phyloP scores from a whole-genome alignment of 2,888 invertebrate genomes.

The Torymus aiolomorphi region DNA sequence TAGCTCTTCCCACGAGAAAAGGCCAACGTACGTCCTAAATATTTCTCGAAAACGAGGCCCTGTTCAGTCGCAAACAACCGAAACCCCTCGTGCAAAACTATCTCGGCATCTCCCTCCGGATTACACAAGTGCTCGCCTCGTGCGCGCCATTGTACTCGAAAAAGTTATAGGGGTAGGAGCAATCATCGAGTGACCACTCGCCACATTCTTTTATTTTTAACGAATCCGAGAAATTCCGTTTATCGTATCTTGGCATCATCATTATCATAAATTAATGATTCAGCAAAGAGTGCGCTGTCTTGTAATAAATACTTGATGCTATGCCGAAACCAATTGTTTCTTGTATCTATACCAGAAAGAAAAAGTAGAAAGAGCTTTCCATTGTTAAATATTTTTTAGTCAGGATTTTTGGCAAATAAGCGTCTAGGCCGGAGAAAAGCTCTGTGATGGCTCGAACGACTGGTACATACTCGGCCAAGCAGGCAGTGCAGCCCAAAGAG shows the following conservation, averaged over 20 bases:
- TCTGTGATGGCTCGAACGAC: no score
- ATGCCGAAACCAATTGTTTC: no score
- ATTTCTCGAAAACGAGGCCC: conserved; percentile 70
- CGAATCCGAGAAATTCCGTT: neutral
- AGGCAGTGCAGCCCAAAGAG: conserved; percentile 2
- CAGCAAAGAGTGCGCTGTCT: no score
- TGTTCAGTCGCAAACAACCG: conserved; percentile 72
- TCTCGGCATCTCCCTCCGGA: conserved; percentile 46
- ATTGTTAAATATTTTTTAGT: no score
- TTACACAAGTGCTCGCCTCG: conserved; percentile 30
- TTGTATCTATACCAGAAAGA: no score
- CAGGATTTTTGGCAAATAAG: no score
- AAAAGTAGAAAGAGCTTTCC: no score
- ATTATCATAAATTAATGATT: no score
- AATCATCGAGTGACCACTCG: conserved; percentile 49
- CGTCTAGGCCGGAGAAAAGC: no score
- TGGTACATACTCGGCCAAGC: no score
- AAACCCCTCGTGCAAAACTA: conserved; percentile 58
- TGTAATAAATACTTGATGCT: no score
- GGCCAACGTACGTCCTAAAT: conserved; percentile 53
- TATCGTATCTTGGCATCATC: neutral
- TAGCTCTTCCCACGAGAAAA: conserved; percentile 44
- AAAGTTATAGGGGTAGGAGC: conserved; percentile 36
- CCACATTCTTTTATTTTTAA: conserved; percentile 18
- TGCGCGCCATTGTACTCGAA: conserved; percentile 20